Evolutionary conservation across 2,113 vertebrate species (phyloP), one percentile per base, ranked within the genome.

Genomic region (Meriones unguiculatus): DNA sequence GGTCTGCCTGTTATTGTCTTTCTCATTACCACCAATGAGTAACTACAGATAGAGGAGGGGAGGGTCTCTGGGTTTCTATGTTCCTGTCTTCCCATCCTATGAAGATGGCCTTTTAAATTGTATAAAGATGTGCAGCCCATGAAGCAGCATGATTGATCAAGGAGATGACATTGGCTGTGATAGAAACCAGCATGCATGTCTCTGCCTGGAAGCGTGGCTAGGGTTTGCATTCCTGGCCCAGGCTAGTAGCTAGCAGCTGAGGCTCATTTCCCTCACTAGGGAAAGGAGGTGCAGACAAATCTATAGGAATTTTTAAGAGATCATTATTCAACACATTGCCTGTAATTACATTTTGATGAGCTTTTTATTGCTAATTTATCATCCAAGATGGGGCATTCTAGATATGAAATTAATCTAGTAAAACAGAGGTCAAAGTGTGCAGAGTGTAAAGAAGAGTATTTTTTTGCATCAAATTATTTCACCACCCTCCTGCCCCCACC

Each of bases 291-390:
- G 97, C 97, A 97, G 67, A 97, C 97, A 98, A 97, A 96, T 97
- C 97, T 98, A 93, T 95, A 95, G 94, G 82, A 96, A 97, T 96
- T 97, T 93, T 95, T 96, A 97, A 95, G 95, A 97, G 95, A 98
- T 98, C 96, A 96, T 97, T 97, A 95, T 94, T 98, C 97, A 97
- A 97, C 96, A 97, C 94, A 86, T 91, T 95, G 97, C 96, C 89
- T 96, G 93, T 97, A 97, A 98, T 98, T 98, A 97, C 98, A 97
- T 97, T 98, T 98, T 98, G 98, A 98, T 97, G 98, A 98, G 97
- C 87, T 97, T 97, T 97, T 97, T 97, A 96, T 96, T 96, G 96
- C 96, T 98, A 97, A 98, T 98, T 98, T 94, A 98, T 98, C 97
- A 98, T 98, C 84, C 89, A 87, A 94, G 95, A 98, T 97, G 94